Conservation (phyloP, 2,113 vertebrate species). For the Channa argus region DNA sequence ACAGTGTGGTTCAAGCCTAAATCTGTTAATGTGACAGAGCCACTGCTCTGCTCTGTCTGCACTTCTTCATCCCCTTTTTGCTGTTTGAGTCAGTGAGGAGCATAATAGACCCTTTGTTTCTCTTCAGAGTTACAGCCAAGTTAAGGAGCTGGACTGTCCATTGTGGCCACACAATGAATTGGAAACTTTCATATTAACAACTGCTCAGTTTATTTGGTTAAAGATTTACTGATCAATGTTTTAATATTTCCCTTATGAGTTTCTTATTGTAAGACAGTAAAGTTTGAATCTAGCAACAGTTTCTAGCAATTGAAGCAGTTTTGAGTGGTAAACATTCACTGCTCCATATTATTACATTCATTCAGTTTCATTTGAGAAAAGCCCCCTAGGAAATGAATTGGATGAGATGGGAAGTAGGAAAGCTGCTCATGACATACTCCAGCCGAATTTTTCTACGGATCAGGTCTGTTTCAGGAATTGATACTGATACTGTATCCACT, state of each 20-base stretch:
- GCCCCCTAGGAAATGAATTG: constrained; percentile 24
- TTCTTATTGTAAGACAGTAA: background rate
- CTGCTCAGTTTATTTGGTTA: too few species aligned
- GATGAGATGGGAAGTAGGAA: constrained; percentile 21
- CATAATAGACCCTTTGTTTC: constrained; percentile 5
- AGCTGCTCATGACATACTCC: constrained; percentile 11
- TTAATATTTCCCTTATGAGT: too few species aligned
- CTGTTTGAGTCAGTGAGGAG: background rate
- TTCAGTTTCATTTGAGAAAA: constrained; percentile 40
- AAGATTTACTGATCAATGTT: too few species aligned
- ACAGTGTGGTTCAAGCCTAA: constrained; percentile 4
- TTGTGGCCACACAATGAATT: too few species aligned
- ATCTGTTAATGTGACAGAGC: constrained; percentile 36
- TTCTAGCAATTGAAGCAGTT: background rate
- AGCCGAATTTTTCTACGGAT: constrained; percentile 15
- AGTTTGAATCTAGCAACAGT: constrained; percentile 11
- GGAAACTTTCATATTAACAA: too few species aligned
- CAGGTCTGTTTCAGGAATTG: constrained; percentile 16
- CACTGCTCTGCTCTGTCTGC: constrained; percentile 12
- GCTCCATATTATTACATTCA: constrained; percentile 6
- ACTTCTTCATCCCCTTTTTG: background rate
- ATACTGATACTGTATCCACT: constrained; percentile 7
- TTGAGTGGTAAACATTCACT: constrained; percentile 25
- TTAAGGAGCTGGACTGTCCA: background rate
- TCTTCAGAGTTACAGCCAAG: background rate